Percentiles rank a stretch among this genome's conserved stretches.
Conservation (phyloP, 1,140 invertebrate species). For the Neodiprion lecontei region DNA sequence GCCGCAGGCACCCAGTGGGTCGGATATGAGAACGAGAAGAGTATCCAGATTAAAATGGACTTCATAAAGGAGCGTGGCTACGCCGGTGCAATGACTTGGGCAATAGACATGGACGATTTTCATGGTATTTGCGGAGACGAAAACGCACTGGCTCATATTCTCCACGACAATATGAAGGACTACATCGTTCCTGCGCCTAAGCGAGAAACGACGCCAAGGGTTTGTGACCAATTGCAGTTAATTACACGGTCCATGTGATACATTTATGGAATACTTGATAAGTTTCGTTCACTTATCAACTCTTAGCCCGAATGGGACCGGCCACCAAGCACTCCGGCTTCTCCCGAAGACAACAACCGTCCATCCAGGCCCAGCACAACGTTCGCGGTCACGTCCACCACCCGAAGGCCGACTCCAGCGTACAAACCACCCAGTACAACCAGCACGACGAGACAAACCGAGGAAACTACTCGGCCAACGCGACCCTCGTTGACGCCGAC, state of each 20-base stretch:
- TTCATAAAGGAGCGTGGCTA: conserved; percentile 83
- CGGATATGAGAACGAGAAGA: conserved; percentile 84
- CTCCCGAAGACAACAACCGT: conserved; percentile 45
- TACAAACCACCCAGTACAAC: conserved; percentile 41
- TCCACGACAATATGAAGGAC: conserved; percentile 75
- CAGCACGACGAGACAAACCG: conserved; percentile 32
- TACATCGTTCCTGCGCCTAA: conserved; percentile 77
- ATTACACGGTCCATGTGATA: too few species aligned
- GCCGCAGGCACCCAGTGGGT: conserved; percentile 82
- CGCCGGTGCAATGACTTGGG: conserved; percentile 89
- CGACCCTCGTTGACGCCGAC: conserved; percentile 22
- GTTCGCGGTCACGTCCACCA: conserved; percentile 35
- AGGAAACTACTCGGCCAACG: conserved; percentile 34
- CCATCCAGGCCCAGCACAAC: conserved; percentile 37
- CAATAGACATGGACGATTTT: conserved; percentile 89
- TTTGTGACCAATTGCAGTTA: conserved; percentile 44
- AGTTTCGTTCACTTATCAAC: conserved; percentile 19
- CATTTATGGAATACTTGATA: neutral
- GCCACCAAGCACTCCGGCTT: conserved; percentile 69
- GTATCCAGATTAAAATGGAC: conserved; percentile 87
- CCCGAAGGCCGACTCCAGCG: conserved; percentile 35
- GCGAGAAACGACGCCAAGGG: conserved; percentile 72
- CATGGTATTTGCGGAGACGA: conserved; percentile 76
- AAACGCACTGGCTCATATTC: conserved; percentile 75
- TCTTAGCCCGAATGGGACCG: conserved; percentile 73